Conservation (phyloP, 1,140 invertebrate species). For the Tigriopus japonicus region DNA sequence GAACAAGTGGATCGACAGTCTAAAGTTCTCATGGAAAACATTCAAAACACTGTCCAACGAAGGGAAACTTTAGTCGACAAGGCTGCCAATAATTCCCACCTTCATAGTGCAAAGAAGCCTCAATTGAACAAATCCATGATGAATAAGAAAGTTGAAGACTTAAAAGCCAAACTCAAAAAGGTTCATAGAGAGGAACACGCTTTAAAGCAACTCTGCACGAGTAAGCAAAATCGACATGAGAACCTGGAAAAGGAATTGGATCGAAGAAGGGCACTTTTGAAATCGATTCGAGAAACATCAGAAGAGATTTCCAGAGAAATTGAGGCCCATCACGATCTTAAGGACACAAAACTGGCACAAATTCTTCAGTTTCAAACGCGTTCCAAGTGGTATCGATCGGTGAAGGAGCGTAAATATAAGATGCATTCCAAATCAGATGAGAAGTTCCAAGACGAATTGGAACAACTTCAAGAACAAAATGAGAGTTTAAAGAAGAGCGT, state of each 20-base stretch:
- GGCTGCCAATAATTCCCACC: not conserved
- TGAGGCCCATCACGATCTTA: not conserved
- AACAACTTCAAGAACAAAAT: not conserved
- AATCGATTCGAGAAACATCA: not conserved
- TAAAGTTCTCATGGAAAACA: not conserved
- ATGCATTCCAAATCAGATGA: not conserved
- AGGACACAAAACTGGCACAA: not conserved
- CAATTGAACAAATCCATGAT: not conserved
- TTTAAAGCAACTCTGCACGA: not conserved
- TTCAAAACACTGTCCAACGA: not conserved
- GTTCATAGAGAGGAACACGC: not conserved
- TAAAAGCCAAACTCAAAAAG: not conserved
- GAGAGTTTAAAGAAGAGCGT: not conserved
- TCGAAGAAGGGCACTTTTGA: not conserved
- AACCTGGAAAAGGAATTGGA: not conserved
- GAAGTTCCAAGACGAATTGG: not conserved
- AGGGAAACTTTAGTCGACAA: not conserved
- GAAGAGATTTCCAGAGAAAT: not conserved
- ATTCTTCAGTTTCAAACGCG: not conserved
- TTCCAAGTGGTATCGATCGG: conserved; percentile 2
- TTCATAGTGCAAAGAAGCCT: not conserved
- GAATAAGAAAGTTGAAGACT: not conserved
- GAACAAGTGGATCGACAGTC: not conserved
- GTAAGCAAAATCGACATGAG: not conserved
- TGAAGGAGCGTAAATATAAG: not conserved